Percentiles rank a stretch among this genome's conserved stretches.
Conservation (phyloP, 2,113 vertebrate species). For the Colinus virginianus region DNA sequence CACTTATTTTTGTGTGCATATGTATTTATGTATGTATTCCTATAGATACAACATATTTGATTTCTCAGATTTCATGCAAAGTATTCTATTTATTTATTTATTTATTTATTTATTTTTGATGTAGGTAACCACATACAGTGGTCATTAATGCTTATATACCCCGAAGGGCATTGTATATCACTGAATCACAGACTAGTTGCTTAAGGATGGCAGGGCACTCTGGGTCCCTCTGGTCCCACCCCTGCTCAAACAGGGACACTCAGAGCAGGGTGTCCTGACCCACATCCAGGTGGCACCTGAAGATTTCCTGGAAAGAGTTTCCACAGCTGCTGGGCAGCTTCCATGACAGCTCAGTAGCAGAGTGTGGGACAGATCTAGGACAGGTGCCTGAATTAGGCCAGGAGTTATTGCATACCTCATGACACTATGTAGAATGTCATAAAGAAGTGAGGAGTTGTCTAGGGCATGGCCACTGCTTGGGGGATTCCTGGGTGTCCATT, state of each 20-base stretch:
- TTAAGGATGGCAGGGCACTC: not conserved
- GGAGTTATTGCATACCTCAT: too few relatives aligned
- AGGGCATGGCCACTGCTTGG: too few relatives aligned
- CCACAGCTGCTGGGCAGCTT: not conserved
- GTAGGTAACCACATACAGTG: not conserved
- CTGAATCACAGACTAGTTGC: not conserved
- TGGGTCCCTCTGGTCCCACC: not conserved
- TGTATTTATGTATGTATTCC: not conserved
- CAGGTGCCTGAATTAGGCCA: too few relatives aligned
- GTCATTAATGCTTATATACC: not conserved
- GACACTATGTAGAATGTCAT: too few relatives aligned
- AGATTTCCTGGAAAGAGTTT: not conserved
- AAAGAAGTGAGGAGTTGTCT: too few relatives aligned
- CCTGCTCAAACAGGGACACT: not conserved
- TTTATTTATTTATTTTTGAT: not conserved
- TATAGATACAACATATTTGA: not conserved
- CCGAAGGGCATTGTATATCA: accelerated
- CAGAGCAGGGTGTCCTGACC: not conserved
- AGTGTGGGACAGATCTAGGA: too few relatives aligned
- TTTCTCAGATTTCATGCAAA: not conserved
- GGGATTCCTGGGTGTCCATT: too few relatives aligned
- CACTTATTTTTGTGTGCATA: not conserved
- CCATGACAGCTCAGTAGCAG: too few relatives aligned
- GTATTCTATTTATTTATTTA: not conserved
- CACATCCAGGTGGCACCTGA: not conserved